Percentiles rank a stretch among this genome's conserved stretches.
Evolutionary conservation across 2,888 invertebrate species (phyloP).

Genomic region (Conus canariensis): DNA sequence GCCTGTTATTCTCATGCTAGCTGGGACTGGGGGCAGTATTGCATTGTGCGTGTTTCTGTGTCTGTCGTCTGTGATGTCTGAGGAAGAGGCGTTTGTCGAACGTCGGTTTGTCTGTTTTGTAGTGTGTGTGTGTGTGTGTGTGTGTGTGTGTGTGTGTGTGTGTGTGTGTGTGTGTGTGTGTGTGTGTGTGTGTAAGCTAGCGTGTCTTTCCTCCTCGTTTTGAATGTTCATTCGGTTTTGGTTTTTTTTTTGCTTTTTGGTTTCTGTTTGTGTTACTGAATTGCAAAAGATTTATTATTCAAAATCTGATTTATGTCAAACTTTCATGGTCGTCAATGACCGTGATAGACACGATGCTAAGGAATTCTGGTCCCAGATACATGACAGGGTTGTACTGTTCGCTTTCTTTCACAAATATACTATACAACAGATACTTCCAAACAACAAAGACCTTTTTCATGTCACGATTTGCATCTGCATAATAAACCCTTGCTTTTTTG

Average conservation of each 20-base stretch:
- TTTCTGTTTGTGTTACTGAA: neutral
- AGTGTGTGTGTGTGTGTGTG: neutral
- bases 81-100: neutral
- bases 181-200: constrained; percentile 12
- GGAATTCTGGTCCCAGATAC: no score
- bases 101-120: neutral
- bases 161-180: constrained; percentile 23
- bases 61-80: neutral
- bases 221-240: neutral
- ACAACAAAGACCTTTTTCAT: no score
- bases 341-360: no score
- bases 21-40: neutral
- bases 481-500: no score
- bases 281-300: no score
- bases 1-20: no score
- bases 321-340: no score
- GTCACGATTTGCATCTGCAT: no score
- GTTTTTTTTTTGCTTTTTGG: neutral
- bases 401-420: no score
- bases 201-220: neutral
- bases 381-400: no score
- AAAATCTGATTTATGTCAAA: no score
- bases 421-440: no score
- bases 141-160: neutral
- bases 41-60: neutral